A percentile compares a stretch with the other conserved stretches of the same genome.
Conservation (phyloP, 2,113 vertebrate species). For the Sturnus vulgaris region DNA sequence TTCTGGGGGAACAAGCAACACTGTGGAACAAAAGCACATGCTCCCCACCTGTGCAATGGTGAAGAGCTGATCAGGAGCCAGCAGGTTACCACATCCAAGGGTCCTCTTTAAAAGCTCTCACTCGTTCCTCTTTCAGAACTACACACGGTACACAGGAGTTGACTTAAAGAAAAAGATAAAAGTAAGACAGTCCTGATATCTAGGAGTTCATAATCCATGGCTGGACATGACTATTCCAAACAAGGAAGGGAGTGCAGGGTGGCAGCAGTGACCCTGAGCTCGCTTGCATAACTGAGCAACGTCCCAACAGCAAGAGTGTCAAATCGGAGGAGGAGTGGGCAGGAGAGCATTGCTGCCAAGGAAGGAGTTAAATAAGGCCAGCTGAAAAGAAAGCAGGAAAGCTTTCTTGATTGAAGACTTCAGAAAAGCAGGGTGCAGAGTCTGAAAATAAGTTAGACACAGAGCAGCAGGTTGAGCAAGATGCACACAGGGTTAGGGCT, state of each 20-base stretch:
- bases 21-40: not conserved
- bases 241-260: not conserved
- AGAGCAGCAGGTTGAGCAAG: not conserved
- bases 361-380: not conserved
- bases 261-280: not conserved
- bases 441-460: not conserved
- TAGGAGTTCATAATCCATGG: not conserved
- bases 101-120: not conserved
- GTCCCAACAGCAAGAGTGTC: rapidly evolving
- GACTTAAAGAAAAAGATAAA: not conserved
- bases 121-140: not conserved
- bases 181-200: not conserved
- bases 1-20: not conserved
- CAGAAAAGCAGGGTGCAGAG: not conserved
- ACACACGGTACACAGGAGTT: not conserved
- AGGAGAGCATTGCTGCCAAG: not conserved
- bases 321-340: not conserved
- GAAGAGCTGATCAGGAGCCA: not conserved
- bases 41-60: rapidly evolving
- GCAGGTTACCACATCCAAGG: not conserved
- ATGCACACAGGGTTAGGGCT: not conserved
- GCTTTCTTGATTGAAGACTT: not conserved
- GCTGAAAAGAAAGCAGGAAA: not conserved
- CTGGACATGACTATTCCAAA: not conserved
- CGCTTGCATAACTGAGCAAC: not conserved